A percentile compares a stretch with the other conserved stretches of the same genome.
These are phyloP conservation scores for Saguinus imperator DNA, from an alignment of 2,113 vertebrate genomes.

Conservation along the genomic window DNA sequence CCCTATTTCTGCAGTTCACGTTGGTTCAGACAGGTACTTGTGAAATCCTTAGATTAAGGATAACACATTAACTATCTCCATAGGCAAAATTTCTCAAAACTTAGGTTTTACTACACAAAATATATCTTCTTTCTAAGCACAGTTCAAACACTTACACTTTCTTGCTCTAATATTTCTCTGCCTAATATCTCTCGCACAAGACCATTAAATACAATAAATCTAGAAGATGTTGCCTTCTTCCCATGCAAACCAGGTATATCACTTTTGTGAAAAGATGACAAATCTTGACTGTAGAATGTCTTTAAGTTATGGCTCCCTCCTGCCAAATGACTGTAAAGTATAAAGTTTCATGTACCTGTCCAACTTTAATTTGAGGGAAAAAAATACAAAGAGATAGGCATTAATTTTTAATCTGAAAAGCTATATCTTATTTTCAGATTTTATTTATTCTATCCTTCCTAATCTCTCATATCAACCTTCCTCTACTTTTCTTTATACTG, in stretches of 20 bases:
- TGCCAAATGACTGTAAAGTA: neutral
- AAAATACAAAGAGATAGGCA: neutral
- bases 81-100: neutral
- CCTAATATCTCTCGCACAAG: neutral
- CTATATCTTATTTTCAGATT: neutral
- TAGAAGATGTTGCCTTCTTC: neutral
- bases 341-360: neutral
- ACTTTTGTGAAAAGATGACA: neutral
- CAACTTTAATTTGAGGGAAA: neutral
- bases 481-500: neutral
- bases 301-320: neutral
- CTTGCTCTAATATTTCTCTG: neutral
- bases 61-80: neutral
- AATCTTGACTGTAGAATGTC: neutral
- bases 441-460: neutral
- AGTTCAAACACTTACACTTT: neutral
- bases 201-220: neutral
- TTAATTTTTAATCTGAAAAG: neutral
- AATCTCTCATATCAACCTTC: neutral
- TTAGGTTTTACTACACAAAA: neutral
- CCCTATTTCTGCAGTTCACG: neutral
- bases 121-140: neutral
- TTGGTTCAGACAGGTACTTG: neutral
- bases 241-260: neutral
- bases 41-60: neutral